These are phyloP conservation scores for Suillia variegata DNA, from an alignment of 2,888 invertebrate species.

Conservation along the genomic window DNA sequence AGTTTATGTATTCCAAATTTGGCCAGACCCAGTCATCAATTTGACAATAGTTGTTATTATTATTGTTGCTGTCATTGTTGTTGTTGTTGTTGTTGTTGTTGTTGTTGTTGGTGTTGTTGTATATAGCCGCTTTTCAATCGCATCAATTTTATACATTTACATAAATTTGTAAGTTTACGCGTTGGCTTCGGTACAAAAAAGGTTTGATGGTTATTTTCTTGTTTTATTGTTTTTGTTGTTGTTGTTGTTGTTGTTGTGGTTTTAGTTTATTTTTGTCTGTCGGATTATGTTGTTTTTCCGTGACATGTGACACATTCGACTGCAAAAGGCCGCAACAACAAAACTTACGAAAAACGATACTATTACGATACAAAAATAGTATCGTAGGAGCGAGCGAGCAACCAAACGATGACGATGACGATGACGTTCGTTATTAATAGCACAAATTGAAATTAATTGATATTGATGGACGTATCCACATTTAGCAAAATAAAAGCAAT, in stretches of 20 bases:
- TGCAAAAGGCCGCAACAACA: background rate
- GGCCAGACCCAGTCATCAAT: too few species aligned
- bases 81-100: background rate
- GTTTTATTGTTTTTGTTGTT: too few species aligned
- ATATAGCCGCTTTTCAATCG: background rate
- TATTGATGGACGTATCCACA: background rate
- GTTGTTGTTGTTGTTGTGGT: background rate
- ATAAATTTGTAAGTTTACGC: background rate
- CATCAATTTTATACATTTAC: background rate
- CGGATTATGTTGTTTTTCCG: background rate
- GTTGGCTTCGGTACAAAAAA: background rate
- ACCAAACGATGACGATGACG: too few species aligned
- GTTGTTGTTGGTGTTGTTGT: background rate
- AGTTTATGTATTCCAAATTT: too few species aligned
- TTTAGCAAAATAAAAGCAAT: background rate
- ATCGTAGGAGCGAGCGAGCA: background rate
- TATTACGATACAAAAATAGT: background rate
- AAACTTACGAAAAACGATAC: background rate
- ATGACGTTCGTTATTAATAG: background rate
- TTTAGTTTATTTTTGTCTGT: background rate
- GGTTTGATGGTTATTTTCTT: constrained; percentile 3
- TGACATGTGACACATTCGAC: background rate
- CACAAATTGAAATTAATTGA: background rate
- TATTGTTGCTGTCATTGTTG: too few species aligned
- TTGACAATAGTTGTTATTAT: too few species aligned